Percentiles rank a stretch among this genome's conserved stretches.
phyloP scores from a whole-genome alignment of 2,888 invertebrate species.

The Helleia helle region DNA sequence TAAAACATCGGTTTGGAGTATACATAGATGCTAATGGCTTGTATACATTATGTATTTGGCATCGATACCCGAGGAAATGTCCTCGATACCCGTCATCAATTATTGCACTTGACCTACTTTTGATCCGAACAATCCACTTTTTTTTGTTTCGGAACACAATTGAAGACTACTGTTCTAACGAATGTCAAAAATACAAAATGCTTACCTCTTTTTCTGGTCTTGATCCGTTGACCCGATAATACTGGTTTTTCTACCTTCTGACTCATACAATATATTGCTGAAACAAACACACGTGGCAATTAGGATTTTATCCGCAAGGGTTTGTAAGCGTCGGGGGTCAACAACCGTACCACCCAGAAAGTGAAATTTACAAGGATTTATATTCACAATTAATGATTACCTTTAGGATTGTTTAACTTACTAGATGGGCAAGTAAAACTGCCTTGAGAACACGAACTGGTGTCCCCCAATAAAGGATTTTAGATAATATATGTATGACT shows the following conservation, averaged over 20 bases:
- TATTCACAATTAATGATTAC: not conserved
- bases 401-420: constrained; percentile 21
- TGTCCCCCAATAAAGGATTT: constrained; percentile 17
- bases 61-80: too few species aligned
- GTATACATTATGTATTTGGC: not conserved
- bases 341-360: constrained; percentile 48
- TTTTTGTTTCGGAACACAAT: not conserved
- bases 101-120: constrained; percentile 1
- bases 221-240: constrained; percentile 99
- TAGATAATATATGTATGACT: constrained; percentile 31
- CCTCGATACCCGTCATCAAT: not conserved
- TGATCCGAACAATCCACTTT: not conserved
- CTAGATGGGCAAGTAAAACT: constrained; percentile 18
- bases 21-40: not conserved
- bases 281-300: constrained; percentile 73
- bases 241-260: constrained; percentile 99
- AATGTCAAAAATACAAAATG: constrained; percentile 20
- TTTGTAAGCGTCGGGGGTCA: constrained; percentile 39
- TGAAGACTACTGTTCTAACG: not conserved
- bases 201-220: constrained; percentile 99
- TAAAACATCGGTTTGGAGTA: not conserved
- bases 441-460: constrained; percentile 15
- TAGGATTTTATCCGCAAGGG: constrained; percentile 32
- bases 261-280: constrained; percentile 98
- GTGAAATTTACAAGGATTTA: constrained; percentile 17